These are phyloP conservation scores for Cyclina sinensis DNA, from an alignment of 1,140 invertebrate genomes.

Conservation along the genomic window DNA sequence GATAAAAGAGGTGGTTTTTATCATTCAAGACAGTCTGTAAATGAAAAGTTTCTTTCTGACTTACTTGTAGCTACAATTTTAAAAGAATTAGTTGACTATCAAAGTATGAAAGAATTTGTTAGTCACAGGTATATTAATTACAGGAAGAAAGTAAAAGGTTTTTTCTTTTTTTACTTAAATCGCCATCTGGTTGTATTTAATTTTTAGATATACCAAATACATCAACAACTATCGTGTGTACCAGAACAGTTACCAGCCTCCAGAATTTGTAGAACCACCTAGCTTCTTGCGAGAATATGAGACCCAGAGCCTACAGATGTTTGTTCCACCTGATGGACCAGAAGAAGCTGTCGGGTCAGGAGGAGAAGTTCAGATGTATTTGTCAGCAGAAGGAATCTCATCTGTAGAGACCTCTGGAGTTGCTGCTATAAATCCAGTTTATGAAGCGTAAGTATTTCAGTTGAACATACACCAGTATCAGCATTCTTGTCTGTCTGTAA, in stretches of 20 bases:
- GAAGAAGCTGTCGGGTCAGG: slow-evolving; percentile 80
- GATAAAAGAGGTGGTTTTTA: too few relatives aligned
- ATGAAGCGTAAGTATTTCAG: slow-evolving; percentile 77
- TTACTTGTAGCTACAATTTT: too few relatives aligned
- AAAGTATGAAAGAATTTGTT: too few relatives aligned
- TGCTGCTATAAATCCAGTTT: slow-evolving; percentile 81
- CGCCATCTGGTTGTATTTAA: too few relatives aligned
- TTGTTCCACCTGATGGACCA: slow-evolving; percentile 82
- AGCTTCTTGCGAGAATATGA: slow-evolving; percentile 81
- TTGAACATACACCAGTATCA: too few relatives aligned
- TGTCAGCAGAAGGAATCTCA: slow-evolving; percentile 64
- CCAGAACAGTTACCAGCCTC: slow-evolving; percentile 68
- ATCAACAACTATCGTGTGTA: slow-evolving; percentile 73
- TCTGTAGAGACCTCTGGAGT: slow-evolving; percentile 72
- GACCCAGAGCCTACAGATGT: slow-evolving; percentile 84
- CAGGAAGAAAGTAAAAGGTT: too few relatives aligned
- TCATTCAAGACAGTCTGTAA: too few relatives aligned
- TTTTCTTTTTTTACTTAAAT: too few relatives aligned
- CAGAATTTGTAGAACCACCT: slow-evolving; percentile 81
- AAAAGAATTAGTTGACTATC: too few relatives aligned
- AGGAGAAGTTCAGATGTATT: slow-evolving; percentile 79
- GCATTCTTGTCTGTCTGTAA: too few relatives aligned
- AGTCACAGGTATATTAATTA: too few relatives aligned
- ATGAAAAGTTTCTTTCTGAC: too few relatives aligned
- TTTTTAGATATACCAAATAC: slow-evolving; percentile 78